phyloP scores from a whole-genome alignment of 2,888 invertebrate species.

The Dugesia japonica region DNA sequence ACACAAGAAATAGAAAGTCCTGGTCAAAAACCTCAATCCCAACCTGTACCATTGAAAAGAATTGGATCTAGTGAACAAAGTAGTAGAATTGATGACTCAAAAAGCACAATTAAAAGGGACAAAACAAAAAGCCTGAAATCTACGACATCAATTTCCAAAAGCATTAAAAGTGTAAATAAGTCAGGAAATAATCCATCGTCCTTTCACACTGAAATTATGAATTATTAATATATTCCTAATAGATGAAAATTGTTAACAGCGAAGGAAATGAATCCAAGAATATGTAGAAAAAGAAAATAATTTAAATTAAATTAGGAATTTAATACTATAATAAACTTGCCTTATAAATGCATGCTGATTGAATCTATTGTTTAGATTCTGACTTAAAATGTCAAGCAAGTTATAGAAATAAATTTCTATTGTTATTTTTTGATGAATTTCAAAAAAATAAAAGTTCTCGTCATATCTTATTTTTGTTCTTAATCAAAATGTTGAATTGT shows the following conservation, averaged over 20 bases:
- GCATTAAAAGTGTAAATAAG: neutral
- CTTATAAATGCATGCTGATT: too few species aligned
- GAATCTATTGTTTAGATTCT: too few species aligned
- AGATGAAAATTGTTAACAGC: too few species aligned
- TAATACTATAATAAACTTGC: too few species aligned
- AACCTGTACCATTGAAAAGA: too few species aligned
- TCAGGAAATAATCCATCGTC: neutral
- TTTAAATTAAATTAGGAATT: too few species aligned
- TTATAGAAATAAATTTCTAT: constrained; percentile 11
- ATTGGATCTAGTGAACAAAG: neutral
- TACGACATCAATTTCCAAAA: too few species aligned
- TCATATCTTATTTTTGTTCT: neutral
- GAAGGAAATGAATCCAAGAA: too few species aligned
- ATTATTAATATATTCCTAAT: neutral
- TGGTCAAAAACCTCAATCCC: neutral
- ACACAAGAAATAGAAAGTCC: neutral
- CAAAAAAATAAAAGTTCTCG: constrained; percentile 14
- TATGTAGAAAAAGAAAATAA: too few species aligned
- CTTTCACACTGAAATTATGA: neutral
- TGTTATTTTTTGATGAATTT: neutral
- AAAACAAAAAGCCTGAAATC: neutral
- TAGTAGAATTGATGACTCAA: neutral
- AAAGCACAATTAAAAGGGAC: neutral
- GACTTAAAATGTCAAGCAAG: neutral
- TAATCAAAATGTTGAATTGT: too few species aligned